Percentiles rank a stretch among this genome's conserved stretches.
Evolutionary conservation across 2,113 vertebrate species (phyloP).

Genomic region (Phaetusa simplex): DNA sequence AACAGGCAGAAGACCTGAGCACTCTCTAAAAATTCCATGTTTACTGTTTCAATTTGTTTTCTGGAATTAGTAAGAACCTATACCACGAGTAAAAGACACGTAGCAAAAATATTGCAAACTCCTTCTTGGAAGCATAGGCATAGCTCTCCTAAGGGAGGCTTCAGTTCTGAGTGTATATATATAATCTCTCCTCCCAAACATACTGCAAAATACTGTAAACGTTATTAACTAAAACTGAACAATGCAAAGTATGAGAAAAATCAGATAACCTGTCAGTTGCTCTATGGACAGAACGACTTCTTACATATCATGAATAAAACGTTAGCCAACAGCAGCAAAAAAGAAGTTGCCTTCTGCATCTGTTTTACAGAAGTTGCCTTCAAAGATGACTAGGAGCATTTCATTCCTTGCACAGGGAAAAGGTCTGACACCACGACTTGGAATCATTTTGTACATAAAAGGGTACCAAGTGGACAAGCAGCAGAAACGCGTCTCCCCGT

Average conservation of each 20-base stretch:
- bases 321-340: neutral
- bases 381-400: neutral
- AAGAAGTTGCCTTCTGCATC: neutral
- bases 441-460: neutral
- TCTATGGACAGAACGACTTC: neutral
- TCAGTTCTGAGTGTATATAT: neutral
- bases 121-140: neutral
- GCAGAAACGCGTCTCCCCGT: neutral
- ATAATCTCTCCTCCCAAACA: neutral
- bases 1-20: neutral
- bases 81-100: neutral
- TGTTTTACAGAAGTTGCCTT: neutral
- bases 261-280: neutral
- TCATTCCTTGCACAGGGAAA: neutral
- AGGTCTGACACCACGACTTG: neutral
- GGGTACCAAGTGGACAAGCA: neutral
- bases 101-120: neutral
- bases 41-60: neutral
- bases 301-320: neutral
- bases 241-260: neutral
- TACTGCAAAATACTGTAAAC: conserved; percentile 6
- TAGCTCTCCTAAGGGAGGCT: neutral
- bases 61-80: neutral
- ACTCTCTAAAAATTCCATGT: neutral
- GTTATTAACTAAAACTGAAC: neutral